Conservation (phyloP, 2,888 invertebrate species). For the Spilarctia lutea region DNA sequence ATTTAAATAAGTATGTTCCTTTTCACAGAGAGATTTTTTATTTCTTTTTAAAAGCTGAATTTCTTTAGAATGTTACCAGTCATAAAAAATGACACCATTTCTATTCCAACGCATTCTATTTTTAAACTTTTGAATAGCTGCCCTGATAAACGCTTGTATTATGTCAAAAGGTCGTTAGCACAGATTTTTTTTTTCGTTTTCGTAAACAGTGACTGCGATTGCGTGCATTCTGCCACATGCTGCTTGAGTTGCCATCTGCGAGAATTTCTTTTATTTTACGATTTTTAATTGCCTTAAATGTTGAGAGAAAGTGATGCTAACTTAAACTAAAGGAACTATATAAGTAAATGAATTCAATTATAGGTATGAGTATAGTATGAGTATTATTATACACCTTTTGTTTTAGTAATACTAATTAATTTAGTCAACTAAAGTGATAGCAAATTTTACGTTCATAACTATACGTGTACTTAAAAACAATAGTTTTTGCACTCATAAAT, state of each 20-base stretch:
- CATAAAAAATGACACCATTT: constrained; percentile 19
- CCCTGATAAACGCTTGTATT: constrained; percentile 37
- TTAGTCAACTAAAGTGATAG: neutral
- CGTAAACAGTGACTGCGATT: constrained; percentile 63
- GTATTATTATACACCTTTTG: too few species aligned
- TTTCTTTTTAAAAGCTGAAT: neutral
- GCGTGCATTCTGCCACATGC: constrained; percentile 70
- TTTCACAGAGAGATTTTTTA: neutral
- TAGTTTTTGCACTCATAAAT: neutral
- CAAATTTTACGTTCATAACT: neutral
- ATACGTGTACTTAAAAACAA: neutral
- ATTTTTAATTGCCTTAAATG: neutral
- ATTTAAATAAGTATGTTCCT: neutral
- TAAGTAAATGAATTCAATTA: neutral
- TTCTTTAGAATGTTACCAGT: neutral
- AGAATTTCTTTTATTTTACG: neutral
- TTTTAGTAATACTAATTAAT: neutral
- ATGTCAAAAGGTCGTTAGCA: constrained; percentile 53
- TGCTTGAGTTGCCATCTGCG: constrained; percentile 38
- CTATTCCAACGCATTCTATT: constrained; percentile 20
- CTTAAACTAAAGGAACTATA: neutral
- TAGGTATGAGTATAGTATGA: too few species aligned
- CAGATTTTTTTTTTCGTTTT: constrained; percentile 49
- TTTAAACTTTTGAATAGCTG: constrained; percentile 28
- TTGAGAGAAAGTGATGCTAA: neutral